A percentile compares a stretch with the other conserved stretches of the same genome.
phyloP scores from a whole-genome alignment of 2,888 invertebrate genomes.

The Bursaphelenchus okinawaensis region DNA sequence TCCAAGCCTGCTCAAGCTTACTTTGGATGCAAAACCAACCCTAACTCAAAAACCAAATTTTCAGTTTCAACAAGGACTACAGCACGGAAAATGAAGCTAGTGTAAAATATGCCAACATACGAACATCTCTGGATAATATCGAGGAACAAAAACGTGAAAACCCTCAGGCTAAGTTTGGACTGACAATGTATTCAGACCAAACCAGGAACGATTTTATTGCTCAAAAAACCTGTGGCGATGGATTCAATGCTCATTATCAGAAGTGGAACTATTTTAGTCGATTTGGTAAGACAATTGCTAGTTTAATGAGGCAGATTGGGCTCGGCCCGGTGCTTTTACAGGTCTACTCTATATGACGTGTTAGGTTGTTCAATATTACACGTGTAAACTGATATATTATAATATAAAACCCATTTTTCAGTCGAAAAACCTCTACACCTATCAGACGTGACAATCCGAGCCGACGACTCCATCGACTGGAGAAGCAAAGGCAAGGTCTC shows the following conservation, averaged over 20 bases:
- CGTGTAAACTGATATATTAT: too few relatives aligned
- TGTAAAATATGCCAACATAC: neutral
- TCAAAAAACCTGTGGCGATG: constrained; percentile 13
- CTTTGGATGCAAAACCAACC: too few relatives aligned
- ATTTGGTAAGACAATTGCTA: too few relatives aligned
- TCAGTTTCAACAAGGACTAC: neutral
- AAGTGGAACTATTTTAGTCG: too few relatives aligned
- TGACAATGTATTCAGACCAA: constrained; percentile 40
- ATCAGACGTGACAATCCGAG: neutral
- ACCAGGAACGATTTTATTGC: constrained; percentile 37
- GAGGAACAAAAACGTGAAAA: constrained; percentile 33
- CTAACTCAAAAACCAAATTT: neutral
- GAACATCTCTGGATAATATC: neutral
- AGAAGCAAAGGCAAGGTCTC: constrained; percentile 70
- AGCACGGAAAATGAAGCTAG: neutral
- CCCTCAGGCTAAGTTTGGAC: constrained; percentile 37
- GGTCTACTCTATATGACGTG: too few relatives aligned
- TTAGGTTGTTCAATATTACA: too few relatives aligned
- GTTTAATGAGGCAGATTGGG: too few relatives aligned
- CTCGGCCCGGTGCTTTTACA: too few relatives aligned
- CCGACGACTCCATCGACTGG: constrained; percentile 66
- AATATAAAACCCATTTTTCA: constrained; percentile 8
- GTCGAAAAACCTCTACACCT: constrained; percentile 37
- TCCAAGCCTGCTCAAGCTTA: too few relatives aligned
- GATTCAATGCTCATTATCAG: too few relatives aligned